Evolutionary conservation across 2,113 vertebrate species (phyloP), one percentile per base, ranked within the genome.

Genomic region (Lampris megalopsis): DNA sequence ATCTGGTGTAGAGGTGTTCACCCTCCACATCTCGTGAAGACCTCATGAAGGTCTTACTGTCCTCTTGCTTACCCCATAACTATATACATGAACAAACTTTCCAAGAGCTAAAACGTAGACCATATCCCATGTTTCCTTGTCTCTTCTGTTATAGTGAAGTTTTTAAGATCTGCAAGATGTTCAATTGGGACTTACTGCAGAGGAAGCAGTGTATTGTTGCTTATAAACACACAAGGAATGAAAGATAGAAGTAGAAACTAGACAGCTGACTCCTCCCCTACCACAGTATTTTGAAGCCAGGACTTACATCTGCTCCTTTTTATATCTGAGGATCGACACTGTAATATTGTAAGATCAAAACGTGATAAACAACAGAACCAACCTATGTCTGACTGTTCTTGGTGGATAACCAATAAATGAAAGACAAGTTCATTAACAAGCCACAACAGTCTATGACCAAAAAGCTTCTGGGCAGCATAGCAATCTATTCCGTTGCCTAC

Each of bases 41-140:
- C 24, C 24, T 24, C 24, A 24, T 24, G 24, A 24, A 24, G 24
- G 24, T 24, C 59, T 82, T 71, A 80, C 6, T 11, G 13, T 60
- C 62, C 54, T 63, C 64, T 64, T 57, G 76, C 65, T 58, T 64
- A 35, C 66, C 68, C 9, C 53, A 62, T 68, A 38, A 56, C 43
- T 11, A 38, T 50, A 58, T 71, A 7, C 37, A 57, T 59, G 48
- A 47, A 45, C 50, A 49, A 36, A 42, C 13, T 38, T 9, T 35
- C 49, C 64, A 9, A 41, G 13, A 47, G 10, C 9, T 24, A 10
- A 68, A 38, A 24, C 24, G n/a, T n/a, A 8, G 1, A 6, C 49
- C 6, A n/a, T 9, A 54, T 0, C 54, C 45, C 38, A 13, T 56
- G 36, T 63, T 73, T 71, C 11, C 8, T 24, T 24, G 37, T 2